Base-by-base conservation (phyloP, 2,888 invertebrate genomes). In the Octonoba sinensis region DNA sequence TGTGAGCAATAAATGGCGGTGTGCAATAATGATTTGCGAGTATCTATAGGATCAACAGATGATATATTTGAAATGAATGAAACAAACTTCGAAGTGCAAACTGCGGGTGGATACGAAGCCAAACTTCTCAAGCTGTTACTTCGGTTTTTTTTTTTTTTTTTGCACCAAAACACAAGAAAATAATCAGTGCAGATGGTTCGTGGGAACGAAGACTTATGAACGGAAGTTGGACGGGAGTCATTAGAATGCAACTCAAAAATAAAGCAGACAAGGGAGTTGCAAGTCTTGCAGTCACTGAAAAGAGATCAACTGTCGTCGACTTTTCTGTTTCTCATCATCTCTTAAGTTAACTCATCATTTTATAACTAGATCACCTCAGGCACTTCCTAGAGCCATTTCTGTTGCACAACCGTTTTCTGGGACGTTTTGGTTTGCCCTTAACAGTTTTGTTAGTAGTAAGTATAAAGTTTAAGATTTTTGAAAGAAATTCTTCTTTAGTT, bases 101-200 rank as follows among this genome's bases (percentile, higher is more conserved):
- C 67, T 18, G 12, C 67, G 2, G 67, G 67, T n/a, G 75, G 67
- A 0, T 66, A 67, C 3, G 67, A 75, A 22, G 75, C 75, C 12
- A 47, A 66, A 12, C 51, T 75, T 20, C 66, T 75, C 18, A 3
- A 49, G 0, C 44, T 66, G 20, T 22, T 75, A 36, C 36, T 67
- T 3, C 16, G 49, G n/a, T n/a, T n/a, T n/a, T n/a, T n/a, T n/a
- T n/a, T n/a, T n/a, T n/a, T 12, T 15, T 51, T 12, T 60, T 75
- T 3, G 59, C 60, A 67, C 67, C 67, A 16, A 16, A 6, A 11
- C 67, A 75, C 24, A 56, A 67, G 20, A 12, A 67, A 2, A 8
- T 67, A 4, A 36, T 67, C n/a, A 59, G 59, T 0, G 66, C 59
- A 8, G 75, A 75, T 20, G 59, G 75, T 4, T 59, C 67, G 16